Percentiles rank a stretch among this genome's conserved stretches.
These are phyloP conservation scores for Myotis myotis DNA, from an alignment of 2,797 vertebrate genomes.

Conservation along the genomic window DNA sequence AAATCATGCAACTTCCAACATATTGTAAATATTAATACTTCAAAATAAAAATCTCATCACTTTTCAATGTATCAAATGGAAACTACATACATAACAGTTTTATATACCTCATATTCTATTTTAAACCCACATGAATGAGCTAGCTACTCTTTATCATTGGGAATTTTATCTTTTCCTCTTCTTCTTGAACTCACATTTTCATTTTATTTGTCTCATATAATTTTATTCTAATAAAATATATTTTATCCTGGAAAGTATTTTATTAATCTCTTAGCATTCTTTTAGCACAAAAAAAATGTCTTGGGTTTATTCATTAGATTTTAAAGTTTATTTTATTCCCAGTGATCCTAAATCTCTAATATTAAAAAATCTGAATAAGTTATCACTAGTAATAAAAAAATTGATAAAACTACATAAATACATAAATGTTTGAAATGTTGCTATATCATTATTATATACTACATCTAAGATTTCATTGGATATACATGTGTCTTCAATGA, in stretches of 20 bases:
- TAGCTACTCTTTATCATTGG: not conserved
- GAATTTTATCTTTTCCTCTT: not conserved
- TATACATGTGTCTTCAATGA: not conserved
- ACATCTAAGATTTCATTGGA: not conserved
- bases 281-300: not conserved
- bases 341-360: not conserved
- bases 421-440: not conserved
- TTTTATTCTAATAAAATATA: constrained; percentile 28
- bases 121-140: constrained; percentile 35
- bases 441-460: not conserved
- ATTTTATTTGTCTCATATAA: constrained; percentile 15
- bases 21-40: constrained; percentile 49
- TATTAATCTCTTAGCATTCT: not conserved
- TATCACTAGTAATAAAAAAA: not conserved
- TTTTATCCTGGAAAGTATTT: not conserved
- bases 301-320: not conserved
- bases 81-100: not conserved
- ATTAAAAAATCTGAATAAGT: not conserved
- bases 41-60: constrained; percentile 24
- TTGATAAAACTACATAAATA: not conserved
- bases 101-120: not conserved
- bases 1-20: not conserved
- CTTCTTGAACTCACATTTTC: not conserved
- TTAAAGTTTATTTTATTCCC: not conserved
- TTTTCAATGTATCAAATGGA: not conserved